A percentile compares a stretch with the other conserved stretches of the same genome.
These are phyloP conservation scores for Eudyptes chrysolophus DNA, from an alignment of 2,113 vertebrate genomes.

Conservation along the genomic window DNA sequence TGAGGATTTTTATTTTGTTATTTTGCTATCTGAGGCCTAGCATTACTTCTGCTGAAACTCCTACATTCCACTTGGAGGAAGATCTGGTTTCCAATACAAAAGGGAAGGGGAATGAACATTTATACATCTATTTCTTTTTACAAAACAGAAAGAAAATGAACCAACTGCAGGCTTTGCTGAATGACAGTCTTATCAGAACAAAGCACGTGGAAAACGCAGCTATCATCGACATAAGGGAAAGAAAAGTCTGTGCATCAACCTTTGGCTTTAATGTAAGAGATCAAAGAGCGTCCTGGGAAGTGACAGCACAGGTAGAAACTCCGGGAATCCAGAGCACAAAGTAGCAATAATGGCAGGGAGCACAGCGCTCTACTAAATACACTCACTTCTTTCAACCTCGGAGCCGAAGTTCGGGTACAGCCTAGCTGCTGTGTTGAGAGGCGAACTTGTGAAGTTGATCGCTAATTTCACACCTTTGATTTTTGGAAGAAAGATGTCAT, in stretches of 20 bases:
- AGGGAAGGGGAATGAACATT: neutral
- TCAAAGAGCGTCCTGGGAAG: neutral
- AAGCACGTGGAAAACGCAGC: slow-evolving; percentile 75
- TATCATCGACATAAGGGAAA: slow-evolving; percentile 51
- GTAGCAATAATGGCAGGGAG: neutral
- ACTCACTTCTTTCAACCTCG: neutral
- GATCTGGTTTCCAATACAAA: neutral
- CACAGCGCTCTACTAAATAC: fast-evolving
- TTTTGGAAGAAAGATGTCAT: neutral
- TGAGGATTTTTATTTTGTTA: neutral
- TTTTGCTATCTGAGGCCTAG: neutral
- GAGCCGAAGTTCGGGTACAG: fast-evolving
- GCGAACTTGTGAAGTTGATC: neutral
- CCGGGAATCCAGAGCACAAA: neutral
- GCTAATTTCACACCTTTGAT: neutral
- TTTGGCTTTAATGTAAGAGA: slow-evolving; percentile 74
- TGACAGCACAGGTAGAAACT: neutral
- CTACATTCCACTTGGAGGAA: neutral
- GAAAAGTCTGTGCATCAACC: slow-evolving; percentile 44
- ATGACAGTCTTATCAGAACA: slow-evolving; percentile 68
- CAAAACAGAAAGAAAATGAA: slow-evolving; percentile 57
- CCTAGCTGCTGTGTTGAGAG: neutral
- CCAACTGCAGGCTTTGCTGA: slow-evolving; percentile 68
- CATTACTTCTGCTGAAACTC: neutral
- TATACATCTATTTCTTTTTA: neutral